phyloP scores from a whole-genome alignment of 2,888 invertebrate species.

The Agrenia bidenticulata region DNA sequence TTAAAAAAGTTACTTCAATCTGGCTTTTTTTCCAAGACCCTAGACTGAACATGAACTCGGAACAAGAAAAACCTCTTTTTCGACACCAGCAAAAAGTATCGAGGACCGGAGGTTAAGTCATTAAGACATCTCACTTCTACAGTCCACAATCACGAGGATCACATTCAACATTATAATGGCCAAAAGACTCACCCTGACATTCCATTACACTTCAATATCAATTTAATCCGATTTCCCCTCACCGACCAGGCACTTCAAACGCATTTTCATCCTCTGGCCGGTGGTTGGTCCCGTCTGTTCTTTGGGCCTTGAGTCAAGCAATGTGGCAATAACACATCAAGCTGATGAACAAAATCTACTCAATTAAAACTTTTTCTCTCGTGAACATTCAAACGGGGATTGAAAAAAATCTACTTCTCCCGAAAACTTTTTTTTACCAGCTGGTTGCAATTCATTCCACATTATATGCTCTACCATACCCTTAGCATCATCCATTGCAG shows the following conservation, averaged over 20 bases:
- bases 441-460: not conserved
- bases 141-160: not conserved
- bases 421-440: not conserved
- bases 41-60: too few species aligned
- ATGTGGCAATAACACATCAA: too few species aligned
- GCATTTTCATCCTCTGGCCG: not conserved
- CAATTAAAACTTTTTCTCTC: constrained; percentile 22
- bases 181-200: constrained; percentile 6
- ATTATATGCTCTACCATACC: too few species aligned
- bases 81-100: too few species aligned
- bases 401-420: constrained; percentile 5
- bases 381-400: constrained; percentile 7
- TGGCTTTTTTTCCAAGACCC: too few species aligned
- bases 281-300: too few species aligned
- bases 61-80: too few species aligned
- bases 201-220: constrained; percentile 34
- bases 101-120: not conserved
- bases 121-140: constrained; percentile 9
- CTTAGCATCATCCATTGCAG: too few species aligned
- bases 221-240: constrained; percentile 22
- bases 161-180: not conserved
- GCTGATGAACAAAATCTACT: constrained; percentile 15
- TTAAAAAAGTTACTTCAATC: too few species aligned
- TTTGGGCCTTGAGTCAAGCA: too few species aligned
- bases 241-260: not conserved